A percentile compares a stretch with the other conserved stretches of the same genome.
phyloP scores from a whole-genome alignment of 1,140 invertebrate species.

The Lucilia cuprina region DNA sequence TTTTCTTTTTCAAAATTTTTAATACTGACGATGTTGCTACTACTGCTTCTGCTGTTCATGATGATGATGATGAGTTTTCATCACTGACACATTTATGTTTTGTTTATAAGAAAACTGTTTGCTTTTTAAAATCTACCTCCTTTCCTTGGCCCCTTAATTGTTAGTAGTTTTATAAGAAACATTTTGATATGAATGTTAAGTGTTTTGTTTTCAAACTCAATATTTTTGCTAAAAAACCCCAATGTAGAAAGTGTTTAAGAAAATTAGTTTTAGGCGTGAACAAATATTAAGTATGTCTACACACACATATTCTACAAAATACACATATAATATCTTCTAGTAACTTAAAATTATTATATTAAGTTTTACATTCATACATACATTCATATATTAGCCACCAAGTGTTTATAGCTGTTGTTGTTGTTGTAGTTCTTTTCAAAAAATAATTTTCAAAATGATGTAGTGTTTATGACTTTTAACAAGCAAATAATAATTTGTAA shows the following conservation, averaged over 20 bases:
- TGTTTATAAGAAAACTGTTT: slow-evolving; percentile 51
- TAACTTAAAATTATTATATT: too few species aligned
- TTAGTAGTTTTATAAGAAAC: neutral
- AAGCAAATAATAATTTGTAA: slow-evolving; percentile 33
- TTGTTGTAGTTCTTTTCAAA: too few species aligned
- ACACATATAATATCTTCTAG: too few species aligned
- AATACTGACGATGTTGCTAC: too few species aligned
- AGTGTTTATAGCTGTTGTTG: slow-evolving; percentile 6
- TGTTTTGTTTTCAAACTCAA: neutral
- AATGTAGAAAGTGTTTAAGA: neutral
- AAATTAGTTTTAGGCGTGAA: slow-evolving; percentile 7
- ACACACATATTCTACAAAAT: too few species aligned
- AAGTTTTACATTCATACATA: neutral
- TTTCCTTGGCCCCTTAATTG: neutral
- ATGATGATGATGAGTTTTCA: slow-evolving; percentile 48
- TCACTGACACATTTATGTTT: slow-evolving; percentile 62
- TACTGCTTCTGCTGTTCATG: too few species aligned
- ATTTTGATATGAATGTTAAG: neutral
- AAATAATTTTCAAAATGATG: neutral
- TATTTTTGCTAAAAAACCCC: too few species aligned
- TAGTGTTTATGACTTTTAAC: slow-evolving; percentile 33
- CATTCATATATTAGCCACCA: neutral
- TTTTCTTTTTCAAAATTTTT: neutral
- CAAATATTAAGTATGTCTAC: neutral
- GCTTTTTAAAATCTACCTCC: slow-evolving; percentile 21